Base-by-base conservation (phyloP, 2,797 vertebrate genomes). In the Onychomys torridus region DNA sequence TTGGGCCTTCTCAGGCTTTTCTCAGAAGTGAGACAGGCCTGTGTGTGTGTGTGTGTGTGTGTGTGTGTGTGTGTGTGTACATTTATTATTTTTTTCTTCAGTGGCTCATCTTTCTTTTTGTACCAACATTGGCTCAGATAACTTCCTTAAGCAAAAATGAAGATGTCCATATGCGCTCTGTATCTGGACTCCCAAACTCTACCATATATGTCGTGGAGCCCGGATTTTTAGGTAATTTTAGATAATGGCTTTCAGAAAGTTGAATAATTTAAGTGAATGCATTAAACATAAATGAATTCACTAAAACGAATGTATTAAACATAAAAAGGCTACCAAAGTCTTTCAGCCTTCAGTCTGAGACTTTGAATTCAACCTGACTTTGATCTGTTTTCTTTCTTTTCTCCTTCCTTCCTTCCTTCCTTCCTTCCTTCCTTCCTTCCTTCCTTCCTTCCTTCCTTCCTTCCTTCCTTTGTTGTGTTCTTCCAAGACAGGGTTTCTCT, bases 151-250 rank as follows among this genome's bases (percentile, higher is more conserved):
- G 78, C 77, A 79, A 16, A 59, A 89, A 75, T 90, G 90, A 96
- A 98, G 98, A 98, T 97, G 89, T 98, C 93, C 96, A 96, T 16
- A 96, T 98, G 96, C 84, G 89, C 79, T 97, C 93, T 55, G 87
- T 93, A 34, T 98, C 98, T 81, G 97, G 97, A 87, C 97, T 98
- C 69, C 98, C 98, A 76, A 96, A 97, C 21, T 97, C 93, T 76
- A 98, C 93, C 91, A 94, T 98, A 76, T 97, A 92, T 75, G 98
- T 98, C 37, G 98, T 98, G 27, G 97, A 98, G 73, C 96, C 97
- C 91, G 98, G 96, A 96, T 98, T 98, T 98, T 96, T 99, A 97
- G 98, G 98, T 98, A 98, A 96, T 73, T 97, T 92, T 90, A 88
- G 63, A 95, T 85, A 89, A 86, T 67, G 23, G 29, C 95, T 71